phyloP scores from a whole-genome alignment of 2,113 vertebrate genomes.

The Poecilia latipinna region DNA sequence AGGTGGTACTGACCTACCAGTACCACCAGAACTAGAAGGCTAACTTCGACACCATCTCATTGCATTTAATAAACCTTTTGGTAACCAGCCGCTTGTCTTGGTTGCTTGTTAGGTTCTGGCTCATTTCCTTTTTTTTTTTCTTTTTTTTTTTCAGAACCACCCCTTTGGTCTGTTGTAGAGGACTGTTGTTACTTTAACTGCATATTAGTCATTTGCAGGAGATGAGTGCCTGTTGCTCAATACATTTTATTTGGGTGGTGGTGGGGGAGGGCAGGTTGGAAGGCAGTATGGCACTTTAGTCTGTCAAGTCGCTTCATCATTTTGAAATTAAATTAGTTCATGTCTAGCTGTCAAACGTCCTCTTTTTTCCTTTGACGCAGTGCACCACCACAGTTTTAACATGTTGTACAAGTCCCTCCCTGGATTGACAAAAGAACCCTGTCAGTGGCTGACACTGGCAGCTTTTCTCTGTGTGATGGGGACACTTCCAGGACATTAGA shows the following conservation, averaged over 20 bases:
- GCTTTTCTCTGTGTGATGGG: conserved; percentile 55
- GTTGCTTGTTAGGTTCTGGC: no score
- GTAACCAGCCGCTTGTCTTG: no score
- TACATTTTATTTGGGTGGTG: not conserved
- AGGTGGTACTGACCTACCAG: no score
- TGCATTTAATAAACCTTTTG: no score
- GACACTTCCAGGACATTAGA: conserved; percentile 44
- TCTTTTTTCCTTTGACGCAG: not conserved
- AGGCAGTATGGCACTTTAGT: not conserved
- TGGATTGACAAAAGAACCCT: conserved; percentile 55
- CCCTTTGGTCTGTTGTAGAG: no score
- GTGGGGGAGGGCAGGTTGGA: no score
- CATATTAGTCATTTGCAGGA: not conserved
- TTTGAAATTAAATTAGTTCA: not conserved
- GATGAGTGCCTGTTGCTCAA: not conserved
- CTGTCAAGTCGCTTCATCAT: not conserved
- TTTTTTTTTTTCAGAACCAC: no score
- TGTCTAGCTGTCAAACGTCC: not conserved
- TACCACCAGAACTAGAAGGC: no score
- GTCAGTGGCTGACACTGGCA: conserved; percentile 52
- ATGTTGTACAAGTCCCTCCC: conserved; percentile 26
- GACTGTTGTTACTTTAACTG: no score
- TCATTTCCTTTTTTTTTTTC: no score
- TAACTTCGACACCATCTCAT: no score
- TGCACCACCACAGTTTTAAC: conserved; percentile 9